Base-by-base conservation (phyloP, 2,888 invertebrate genomes). In the Eulithis testata region DNA sequence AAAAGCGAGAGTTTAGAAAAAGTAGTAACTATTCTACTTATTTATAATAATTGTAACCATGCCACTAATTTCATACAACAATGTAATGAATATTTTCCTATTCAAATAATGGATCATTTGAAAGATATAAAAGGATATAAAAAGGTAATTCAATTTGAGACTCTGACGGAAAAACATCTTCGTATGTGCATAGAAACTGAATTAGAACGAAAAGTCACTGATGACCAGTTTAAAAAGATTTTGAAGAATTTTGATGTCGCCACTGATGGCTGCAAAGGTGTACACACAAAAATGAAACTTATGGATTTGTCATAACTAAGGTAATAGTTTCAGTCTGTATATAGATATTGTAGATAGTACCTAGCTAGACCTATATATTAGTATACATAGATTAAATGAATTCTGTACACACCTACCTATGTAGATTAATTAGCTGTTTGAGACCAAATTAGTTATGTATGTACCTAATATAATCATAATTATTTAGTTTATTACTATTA, bases 231-330 rank as follows among this genome's bases (percentile, higher is more conserved):
- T 63, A 68, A 77, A 11, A 79, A 78, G 54, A 70, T 93, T 40
- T 65, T 86, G 47, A 87, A 84, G 72, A 83, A 88, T 70, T 92
- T 93, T 71, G 82, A 91, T 84, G 90, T 90, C 1, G 72, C 81
- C 3, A 61, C 79, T 51, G 90, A 93, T 81, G 93, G 93, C 36
- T 93, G 93, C 76, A 93, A 93, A 86, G 87, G 91, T 71, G 92
- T 93, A 40, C 79, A 90, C 69, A 84, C 81, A 61, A 93, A 90
- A 81, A 85, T 92, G 62, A 90, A 88, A 68, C 81, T 87, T 70
- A 73, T 90, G 72, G 71, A 65, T 12, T 69, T 68, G 45, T 76
- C 63, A 59, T 73, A 52, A 52, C 27, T 14, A 59, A 63, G 61
- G 64, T 65, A 60, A 65, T 50, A 53, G 37, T 40, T 65, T 71